Evolutionary conservation across 2,888 invertebrate genomes (phyloP).

Genomic region (Esperia sulphurella): DNA sequence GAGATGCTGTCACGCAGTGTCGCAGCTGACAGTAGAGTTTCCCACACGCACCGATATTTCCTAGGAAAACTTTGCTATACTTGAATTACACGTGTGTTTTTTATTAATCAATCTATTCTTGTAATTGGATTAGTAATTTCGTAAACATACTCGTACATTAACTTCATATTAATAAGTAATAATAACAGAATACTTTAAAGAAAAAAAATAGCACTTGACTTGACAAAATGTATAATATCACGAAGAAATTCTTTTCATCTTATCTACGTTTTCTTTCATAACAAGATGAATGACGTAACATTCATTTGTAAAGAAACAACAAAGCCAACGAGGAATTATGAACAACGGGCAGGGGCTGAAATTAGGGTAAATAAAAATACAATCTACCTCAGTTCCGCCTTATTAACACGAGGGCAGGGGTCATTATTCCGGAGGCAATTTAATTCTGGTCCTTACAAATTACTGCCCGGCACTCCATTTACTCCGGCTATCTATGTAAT

Average conservation of each 20-base stretch:
- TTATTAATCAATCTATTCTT: too few species aligned
- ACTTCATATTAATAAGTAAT: too few species aligned
- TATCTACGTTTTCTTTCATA: neutral
- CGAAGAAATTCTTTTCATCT: neutral
- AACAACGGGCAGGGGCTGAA: constrained; percentile 4
- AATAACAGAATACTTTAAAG: too few species aligned
- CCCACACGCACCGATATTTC: too few species aligned
- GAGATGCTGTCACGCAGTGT: too few species aligned
- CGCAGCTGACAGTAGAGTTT: too few species aligned
- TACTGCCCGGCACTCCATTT: constrained; percentile 36
- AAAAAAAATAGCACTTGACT: too few species aligned
- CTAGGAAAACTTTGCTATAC: too few species aligned
- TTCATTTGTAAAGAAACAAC: constrained; percentile 2
- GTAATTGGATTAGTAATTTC: too few species aligned
- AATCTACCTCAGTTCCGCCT: constrained; percentile 7
- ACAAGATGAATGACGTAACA: constrained; percentile 6
- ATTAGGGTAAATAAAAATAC: constrained; percentile 12
- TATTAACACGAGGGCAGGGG: constrained; percentile 29
- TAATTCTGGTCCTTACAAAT: constrained; percentile 38
- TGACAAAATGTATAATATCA: too few species aligned
- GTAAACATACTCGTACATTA: too few species aligned
- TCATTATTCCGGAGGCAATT: constrained; percentile 34
- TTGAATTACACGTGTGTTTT: too few species aligned
- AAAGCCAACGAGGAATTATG: constrained; percentile 6
- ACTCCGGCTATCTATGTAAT: constrained; percentile 27